Percentiles rank a stretch among this genome's conserved stretches.
Conservation (phyloP, 2,888 invertebrate species). For the Syrphus vitripennis region DNA sequence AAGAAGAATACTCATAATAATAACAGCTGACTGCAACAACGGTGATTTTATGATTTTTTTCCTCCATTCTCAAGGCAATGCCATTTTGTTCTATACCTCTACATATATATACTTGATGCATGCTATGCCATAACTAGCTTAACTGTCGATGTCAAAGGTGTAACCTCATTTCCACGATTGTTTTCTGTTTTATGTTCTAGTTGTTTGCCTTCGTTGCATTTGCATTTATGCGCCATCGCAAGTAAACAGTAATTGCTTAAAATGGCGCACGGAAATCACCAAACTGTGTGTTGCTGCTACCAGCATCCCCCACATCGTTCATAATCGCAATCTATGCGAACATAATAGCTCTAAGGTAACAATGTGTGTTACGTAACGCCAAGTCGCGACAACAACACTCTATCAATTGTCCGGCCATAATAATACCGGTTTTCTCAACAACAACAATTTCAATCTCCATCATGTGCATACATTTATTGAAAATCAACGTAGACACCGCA, state of each 20-base stretch:
- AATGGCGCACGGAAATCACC: constrained; percentile 44
- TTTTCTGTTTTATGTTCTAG: constrained; percentile 55
- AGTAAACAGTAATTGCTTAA: constrained; percentile 40
- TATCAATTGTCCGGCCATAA: constrained; percentile 41
- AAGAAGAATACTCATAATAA: constrained; percentile 34
- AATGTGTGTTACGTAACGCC: constrained; percentile 48
- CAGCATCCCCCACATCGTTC: constrained; percentile 28
- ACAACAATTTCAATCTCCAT: constrained; percentile 37
- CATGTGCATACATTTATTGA: constrained; percentile 45
- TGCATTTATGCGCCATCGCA: constrained; percentile 19
- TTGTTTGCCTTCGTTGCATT: constrained; percentile 32
- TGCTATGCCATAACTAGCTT: constrained; percentile 18
- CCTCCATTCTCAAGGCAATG: constrained; percentile 12
- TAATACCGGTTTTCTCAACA: constrained; percentile 61
- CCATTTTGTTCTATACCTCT: not conserved
- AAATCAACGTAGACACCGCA: constrained; percentile 15
- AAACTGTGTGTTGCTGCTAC: not conserved
- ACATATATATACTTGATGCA: too few relatives aligned
- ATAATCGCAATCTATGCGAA: constrained; percentile 20
- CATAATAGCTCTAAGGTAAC: constrained; percentile 31
- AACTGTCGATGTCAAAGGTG: constrained; percentile 66
- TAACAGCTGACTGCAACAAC: constrained; percentile 55
- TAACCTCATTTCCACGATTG: constrained; percentile 65
- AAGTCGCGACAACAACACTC: constrained; percentile 29
- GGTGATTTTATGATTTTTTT: constrained; percentile 7